These are phyloP conservation scores for Coendou prehensilis DNA, from an alignment of 2,797 vertebrate genomes.

Conservation along the genomic window DNA sequence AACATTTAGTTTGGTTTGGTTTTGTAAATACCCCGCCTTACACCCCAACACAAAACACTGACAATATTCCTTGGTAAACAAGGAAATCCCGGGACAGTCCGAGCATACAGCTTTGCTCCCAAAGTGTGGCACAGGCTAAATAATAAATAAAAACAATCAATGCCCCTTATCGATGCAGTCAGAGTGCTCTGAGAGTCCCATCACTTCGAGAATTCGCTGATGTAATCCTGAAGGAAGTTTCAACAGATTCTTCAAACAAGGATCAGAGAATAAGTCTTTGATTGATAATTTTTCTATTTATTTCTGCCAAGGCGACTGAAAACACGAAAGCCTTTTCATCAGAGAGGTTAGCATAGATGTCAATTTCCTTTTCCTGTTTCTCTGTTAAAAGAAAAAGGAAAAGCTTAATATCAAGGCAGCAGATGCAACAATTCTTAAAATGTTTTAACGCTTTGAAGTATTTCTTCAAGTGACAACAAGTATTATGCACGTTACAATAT, in stretches of 20 bases:
- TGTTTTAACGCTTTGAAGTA: constrained; percentile 41
- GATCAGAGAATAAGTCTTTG: constrained; percentile 97
- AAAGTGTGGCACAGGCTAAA: constrained; percentile 81
- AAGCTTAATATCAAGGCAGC: constrained; percentile 79
- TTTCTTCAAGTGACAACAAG: constrained; percentile 60
- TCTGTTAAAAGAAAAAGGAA: constrained; percentile 91
- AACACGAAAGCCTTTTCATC: constrained; percentile 99
- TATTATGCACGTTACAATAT: neutral
- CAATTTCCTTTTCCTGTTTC: constrained; percentile 98
- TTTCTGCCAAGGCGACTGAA: constrained; percentile 99
- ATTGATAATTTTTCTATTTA: constrained; percentile 99
- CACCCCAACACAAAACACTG: constrained; percentile 82
- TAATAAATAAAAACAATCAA: constrained; percentile 53
- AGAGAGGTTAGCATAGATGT: constrained; percentile 98
- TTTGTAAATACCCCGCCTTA: constrained; percentile 81
- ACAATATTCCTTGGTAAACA: constrained; percentile 81
- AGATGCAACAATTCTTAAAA: constrained; percentile 16
- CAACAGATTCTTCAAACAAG: constrained; percentile 81
- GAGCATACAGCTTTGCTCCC: constrained; percentile 75
- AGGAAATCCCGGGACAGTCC: constrained; percentile 77
- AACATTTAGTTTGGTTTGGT: constrained; percentile 77
- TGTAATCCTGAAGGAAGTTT: constrained; percentile 83
- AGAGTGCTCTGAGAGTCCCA: constrained; percentile 60
- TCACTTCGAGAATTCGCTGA: constrained; percentile 80
- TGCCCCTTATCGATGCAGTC: constrained; percentile 79